A percentile compares a stretch with the other conserved stretches of the same genome.
Evolutionary conservation across 2,113 vertebrate genomes (phyloP).

Genomic region (Muscicapa adusta): DNA sequence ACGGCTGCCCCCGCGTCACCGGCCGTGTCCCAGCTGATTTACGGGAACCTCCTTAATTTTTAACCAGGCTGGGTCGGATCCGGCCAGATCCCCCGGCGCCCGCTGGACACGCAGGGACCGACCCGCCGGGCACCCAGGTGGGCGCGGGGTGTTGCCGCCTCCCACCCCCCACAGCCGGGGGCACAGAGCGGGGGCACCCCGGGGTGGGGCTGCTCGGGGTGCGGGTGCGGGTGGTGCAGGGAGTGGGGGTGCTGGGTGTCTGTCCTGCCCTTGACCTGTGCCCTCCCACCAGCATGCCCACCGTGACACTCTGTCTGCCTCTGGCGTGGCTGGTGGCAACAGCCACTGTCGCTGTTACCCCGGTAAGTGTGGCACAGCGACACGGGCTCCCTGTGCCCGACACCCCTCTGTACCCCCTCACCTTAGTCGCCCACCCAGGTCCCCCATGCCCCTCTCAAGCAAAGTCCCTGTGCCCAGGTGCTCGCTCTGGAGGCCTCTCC

Average conservation of each 20-base stretch:
- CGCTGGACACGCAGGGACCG: background rate
- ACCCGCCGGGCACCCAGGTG: background rate
- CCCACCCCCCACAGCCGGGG: rapidly evolving
- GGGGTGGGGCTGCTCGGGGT: too few species aligned
- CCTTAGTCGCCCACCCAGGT: rapidly evolving
- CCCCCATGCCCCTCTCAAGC: background rate
- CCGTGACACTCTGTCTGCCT: background rate
- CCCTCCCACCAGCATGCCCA: background rate
- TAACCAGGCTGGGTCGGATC: background rate
- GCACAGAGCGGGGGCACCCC: background rate
- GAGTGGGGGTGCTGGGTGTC: background rate
- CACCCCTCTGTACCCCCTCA: background rate
- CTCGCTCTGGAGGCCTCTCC: background rate
- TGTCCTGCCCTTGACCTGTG: background rate
- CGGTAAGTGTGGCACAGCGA: background rate
- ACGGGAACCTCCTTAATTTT: constrained; percentile 40
- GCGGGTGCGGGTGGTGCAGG: rapidly evolving
- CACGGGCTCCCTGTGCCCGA: rapidly evolving
- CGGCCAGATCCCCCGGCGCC: background rate
- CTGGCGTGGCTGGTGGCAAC: background rate
- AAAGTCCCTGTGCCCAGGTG: background rate
- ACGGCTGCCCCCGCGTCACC: background rate
- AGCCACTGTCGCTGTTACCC: background rate
- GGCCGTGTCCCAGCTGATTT: background rate
- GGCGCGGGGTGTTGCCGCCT: background rate